Evolutionary conservation across 2,113 vertebrate genomes (phyloP).

Genomic region (Lichenostomus cassidix): DNA sequence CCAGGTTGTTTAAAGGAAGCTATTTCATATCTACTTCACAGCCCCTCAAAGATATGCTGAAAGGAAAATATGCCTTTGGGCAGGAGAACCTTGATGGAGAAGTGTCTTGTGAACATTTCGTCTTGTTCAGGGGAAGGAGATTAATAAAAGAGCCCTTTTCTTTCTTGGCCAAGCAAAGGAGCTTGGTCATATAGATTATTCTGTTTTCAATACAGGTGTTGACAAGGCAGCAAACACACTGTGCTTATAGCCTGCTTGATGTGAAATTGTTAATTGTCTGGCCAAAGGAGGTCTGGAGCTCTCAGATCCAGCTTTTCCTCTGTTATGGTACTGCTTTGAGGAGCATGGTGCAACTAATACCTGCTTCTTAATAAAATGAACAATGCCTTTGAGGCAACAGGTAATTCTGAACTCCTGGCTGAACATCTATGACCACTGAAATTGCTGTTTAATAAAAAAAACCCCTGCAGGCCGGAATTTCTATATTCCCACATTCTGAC

Average conservation of each 20-base stretch:
- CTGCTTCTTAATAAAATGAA: background rate
- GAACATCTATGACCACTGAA: background rate
- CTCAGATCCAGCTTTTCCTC: background rate
- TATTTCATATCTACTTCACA: background rate
- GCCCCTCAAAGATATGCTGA: rapidly evolving
- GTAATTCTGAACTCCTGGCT: background rate
- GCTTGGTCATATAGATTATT: background rate
- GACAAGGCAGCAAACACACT: background rate
- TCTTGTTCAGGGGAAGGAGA: background rate
- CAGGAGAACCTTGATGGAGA: background rate
- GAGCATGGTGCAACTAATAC: background rate
- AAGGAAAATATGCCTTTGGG: background rate
- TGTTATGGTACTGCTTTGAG: background rate
- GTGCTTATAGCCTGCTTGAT: background rate
- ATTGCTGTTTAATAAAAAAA: background rate
- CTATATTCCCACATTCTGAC: background rate
- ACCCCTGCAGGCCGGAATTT: background rate
- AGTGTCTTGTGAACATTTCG: background rate
- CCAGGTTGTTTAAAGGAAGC: background rate
- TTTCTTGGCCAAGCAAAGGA: background rate
- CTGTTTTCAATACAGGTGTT: background rate
- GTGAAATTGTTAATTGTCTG: background rate
- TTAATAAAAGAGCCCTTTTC: background rate
- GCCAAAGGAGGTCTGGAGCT: background rate
- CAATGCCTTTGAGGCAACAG: background rate